Evolutionary conservation across 2,797 vertebrate genomes (phyloP), one percentile per base, ranked within the genome.

Genomic region (Arnoldichthys spilopterus): DNA sequence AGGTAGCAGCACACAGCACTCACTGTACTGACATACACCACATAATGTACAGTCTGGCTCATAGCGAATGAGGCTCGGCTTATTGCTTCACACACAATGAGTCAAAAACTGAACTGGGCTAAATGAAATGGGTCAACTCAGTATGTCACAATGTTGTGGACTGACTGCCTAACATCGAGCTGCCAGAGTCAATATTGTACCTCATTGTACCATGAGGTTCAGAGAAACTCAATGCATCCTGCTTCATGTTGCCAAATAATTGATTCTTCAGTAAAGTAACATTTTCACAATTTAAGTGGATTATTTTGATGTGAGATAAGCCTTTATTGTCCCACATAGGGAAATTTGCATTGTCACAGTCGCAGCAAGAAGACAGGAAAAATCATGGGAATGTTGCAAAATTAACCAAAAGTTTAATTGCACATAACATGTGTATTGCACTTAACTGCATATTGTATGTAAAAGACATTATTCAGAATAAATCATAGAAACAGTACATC

Each of bases 1-100:
- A 70, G n/a, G 53, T 47, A 74, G 47, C 69, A 67, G 62, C 62
- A 28, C 62, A 62, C 28, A 9, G 8, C 51, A 71, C 43, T 30
- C 9, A 28, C 8, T 43, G 32, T 49, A 76, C 24, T 51, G 61
- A 22, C 32, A 69, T 56, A 24, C 34, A 32, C 24, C n/a, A 28
- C 12, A 63, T n/a, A n/a, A n/a, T n/a, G n/a, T 2, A 40, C 54
- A 37, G 22, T 5, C 54, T 69, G 45, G 8, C 13, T 40, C 51
- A 30, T 43, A 26, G 54, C 64, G 37, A 64, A 77, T 26, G n/a
- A 8, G 43, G 3, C 20, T 58, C 53, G 26, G 9, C 47, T 58
- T 49, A 66, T 58, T 69, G 15, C 20, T 13, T 53, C 61, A 7
- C 12, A 28, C 40, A 59, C 16, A 67, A 26, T 47, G 7, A 26